Conservation (phyloP, 2,888 invertebrate genomes). For the Troides aeacus region DNA sequence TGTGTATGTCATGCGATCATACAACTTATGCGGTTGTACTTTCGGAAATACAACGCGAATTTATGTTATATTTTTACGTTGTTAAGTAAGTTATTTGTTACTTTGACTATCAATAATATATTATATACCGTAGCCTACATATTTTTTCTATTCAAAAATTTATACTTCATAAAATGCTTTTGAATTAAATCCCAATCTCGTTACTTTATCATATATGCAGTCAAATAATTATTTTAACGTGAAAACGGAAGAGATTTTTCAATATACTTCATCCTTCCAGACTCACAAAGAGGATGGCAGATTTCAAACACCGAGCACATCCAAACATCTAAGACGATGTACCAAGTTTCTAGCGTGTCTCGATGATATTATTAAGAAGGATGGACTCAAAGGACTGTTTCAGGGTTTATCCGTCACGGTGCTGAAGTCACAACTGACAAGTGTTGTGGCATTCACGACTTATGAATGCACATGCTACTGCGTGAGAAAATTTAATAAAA, state of each 20-base stretch:
- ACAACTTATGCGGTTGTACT: no score
- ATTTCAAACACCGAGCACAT: slow-evolving; percentile 46
- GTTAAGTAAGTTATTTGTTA: no score
- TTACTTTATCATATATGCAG: no score
- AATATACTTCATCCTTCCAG: slow-evolving; percentile 44
- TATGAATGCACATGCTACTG: slow-evolving; percentile 60
- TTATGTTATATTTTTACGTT: no score
- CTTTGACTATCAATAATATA: no score
- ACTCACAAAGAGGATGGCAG: slow-evolving; percentile 47
- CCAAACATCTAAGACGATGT: slow-evolving; percentile 50
- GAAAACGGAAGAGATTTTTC: not conserved
- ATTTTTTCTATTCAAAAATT: no score
- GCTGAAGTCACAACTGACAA: slow-evolving; percentile 60
- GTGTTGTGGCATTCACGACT: slow-evolving; percentile 56
- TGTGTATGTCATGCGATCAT: no score
- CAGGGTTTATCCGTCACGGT: slow-evolving; percentile 61
- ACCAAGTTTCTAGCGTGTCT: slow-evolving; percentile 48
- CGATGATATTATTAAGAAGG: slow-evolving; percentile 40
- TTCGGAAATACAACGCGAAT: no score
- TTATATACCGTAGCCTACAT: no score
- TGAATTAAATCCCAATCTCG: no score
- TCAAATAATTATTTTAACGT: not conserved
- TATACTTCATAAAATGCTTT: no score
- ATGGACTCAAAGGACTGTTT: slow-evolving; percentile 56
- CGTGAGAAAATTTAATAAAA: slow-evolving; percentile 43